Evolutionary conservation across 2,797 vertebrate genomes (phyloP), one percentile per base, ranked within the genome.

Genomic region (Parauchenoglanis ngamensis): DNA sequence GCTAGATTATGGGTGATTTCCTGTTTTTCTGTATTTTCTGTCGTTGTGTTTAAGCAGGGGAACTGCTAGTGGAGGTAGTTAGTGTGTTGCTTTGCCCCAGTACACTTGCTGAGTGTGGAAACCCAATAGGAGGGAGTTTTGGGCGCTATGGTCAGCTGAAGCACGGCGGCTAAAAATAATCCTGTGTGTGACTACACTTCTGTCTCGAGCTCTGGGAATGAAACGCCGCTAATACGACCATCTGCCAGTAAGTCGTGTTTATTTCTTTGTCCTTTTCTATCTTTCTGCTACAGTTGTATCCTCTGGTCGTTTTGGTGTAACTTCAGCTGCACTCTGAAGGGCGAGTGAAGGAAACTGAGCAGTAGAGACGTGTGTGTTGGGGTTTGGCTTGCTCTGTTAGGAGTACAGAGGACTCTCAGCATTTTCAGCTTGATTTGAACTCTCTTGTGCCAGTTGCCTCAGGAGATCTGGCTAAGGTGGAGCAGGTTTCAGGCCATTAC

Each of bases 131-230:
- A 90, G 86, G 85, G 63, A 80, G 76, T 89, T 87, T 88, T 91
- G 93, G 87, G 93, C 95, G 68, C 78, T 59, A 21, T 75, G 68
- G 8, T 40, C 83, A 85, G 54, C 83, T 85, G 54, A 85, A 73
- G 87, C 90, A 84, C 82, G n/a, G 31, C 54, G 86, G 92, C 95
- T 96, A 96, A 96, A 96, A 96, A 96, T 96, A 96, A 94, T 94
- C 92, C 35, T n/a, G 21, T 8, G 21, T 65, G 56, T 81, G 87
- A 88, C 89, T 87, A 65, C 59, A 15, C 61, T 21, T 12, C 65
- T 52, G 77, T 84, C 73, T 87, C 89, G 88, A 72, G 17, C 75
- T 2, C 49, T 80, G 56, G 92, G 91, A 92, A 95, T 94, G 94
- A 94, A 84, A 85, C 54, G 56, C 8, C 63, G 25, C 23, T 85